These are phyloP conservation scores for Cottus gobio DNA, from an alignment of 2,113 vertebrate species.

Conservation along the genomic window DNA sequence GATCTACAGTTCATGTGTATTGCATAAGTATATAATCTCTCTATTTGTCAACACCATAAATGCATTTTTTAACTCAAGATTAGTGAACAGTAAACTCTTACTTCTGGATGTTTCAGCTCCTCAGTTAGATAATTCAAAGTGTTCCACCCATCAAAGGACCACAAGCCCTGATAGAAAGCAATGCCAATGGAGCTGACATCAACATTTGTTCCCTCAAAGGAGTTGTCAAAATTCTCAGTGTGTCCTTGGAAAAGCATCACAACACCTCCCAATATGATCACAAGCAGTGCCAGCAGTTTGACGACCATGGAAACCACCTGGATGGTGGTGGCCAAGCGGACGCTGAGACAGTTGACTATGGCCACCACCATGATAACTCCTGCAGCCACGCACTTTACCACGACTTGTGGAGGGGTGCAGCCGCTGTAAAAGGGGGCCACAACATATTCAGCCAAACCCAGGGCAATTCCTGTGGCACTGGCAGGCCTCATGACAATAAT, in stretches of 20 bases:
- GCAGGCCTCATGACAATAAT: slow-evolving; percentile 85
- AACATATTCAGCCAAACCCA: slow-evolving; percentile 85
- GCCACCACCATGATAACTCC: slow-evolving; percentile 81
- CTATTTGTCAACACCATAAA: no score
- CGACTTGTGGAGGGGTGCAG: slow-evolving; percentile 75
- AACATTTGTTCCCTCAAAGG: slow-evolving; percentile 82
- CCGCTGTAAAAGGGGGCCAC: slow-evolving; percentile 84
- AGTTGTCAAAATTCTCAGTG: slow-evolving; percentile 74
- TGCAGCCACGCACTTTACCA: slow-evolving; percentile 80
- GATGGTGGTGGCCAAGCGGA: slow-evolving; percentile 76
- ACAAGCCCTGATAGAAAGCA: slow-evolving; percentile 89
- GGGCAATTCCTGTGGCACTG: slow-evolving; percentile 80
- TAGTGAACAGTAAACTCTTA: slow-evolving; percentile 59
- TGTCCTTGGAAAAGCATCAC: slow-evolving; percentile 80
- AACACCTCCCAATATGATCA: slow-evolving; percentile 81
- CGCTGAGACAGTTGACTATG: slow-evolving; percentile 85
- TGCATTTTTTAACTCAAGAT: no score
- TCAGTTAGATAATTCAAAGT: slow-evolving; percentile 87
- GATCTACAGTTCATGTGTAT: neutral
- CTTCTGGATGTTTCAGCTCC: slow-evolving; percentile 87
- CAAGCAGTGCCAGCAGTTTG: slow-evolving; percentile 82
- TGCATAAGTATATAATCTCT: neutral
- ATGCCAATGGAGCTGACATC: slow-evolving; percentile 76
- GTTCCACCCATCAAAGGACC: slow-evolving; percentile 90
- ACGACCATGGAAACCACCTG: slow-evolving; percentile 81